Evolutionary conservation across 2,888 invertebrate species (phyloP).

Genomic region (Slavum lentiscoides): DNA sequence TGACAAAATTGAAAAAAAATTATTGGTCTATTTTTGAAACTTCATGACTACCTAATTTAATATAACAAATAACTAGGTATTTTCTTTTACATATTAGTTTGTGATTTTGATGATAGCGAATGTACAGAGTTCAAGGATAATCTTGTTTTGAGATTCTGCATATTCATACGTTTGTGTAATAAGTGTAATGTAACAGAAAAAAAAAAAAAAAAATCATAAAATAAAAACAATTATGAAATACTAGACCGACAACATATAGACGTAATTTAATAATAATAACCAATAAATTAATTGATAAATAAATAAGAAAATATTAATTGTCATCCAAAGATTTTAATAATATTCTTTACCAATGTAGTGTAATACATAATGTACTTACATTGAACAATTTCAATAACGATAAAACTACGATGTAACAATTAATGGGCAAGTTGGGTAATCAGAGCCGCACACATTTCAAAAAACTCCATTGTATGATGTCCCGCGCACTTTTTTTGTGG

Average conservation of each 20-base stretch:
- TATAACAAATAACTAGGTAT: neutral
- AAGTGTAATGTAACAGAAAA: too few relatives aligned
- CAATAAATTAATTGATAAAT: too few relatives aligned
- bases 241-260: neutral
- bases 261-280: neutral
- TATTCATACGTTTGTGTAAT: too few relatives aligned
- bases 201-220: neutral
- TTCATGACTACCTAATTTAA: neutral
- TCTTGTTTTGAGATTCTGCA: too few relatives aligned
- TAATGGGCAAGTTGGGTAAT: constrained; percentile 97
- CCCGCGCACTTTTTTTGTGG: constrained; percentile 60
- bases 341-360: neutral
- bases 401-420: constrained; percentile 54
- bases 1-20: neutral
- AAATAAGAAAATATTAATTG: neutral
- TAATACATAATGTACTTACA: neutral
- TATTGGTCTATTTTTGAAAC: neutral
- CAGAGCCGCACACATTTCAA: constrained; percentile 98
- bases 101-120: too few relatives aligned
- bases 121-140: too few relatives aligned
- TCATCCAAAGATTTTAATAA: neutral
- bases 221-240: neutral
- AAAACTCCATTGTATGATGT: constrained; percentile 99
- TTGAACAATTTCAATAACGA: constrained; percentile 1
- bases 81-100: too few relatives aligned